phyloP scores from a whole-genome alignment of 2,797 vertebrate genomes.

The Microhierax caerulescens region DNA sequence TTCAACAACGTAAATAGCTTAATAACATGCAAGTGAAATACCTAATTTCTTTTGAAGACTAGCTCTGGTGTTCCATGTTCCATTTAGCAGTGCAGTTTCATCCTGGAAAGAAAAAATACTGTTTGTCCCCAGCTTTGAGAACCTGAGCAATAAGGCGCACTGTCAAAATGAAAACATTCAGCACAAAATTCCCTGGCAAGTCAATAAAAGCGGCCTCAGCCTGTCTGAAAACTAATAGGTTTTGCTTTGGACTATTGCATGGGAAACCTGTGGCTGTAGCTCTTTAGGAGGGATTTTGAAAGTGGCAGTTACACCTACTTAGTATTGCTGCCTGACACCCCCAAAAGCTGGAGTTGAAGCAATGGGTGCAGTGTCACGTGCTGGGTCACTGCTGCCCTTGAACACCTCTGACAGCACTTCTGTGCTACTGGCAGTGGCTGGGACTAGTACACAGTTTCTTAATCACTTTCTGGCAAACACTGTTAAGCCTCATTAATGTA shows the following conservation, averaged over 20 bases:
- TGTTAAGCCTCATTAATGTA: slow-evolving; percentile 73
- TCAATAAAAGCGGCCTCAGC: background rate
- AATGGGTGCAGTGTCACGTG: accelerated
- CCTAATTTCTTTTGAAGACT: background rate
- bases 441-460: slow-evolving; percentile 35
- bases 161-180: background rate
- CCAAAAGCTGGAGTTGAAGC: background rate
- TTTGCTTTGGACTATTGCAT: background rate
- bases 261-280: accelerated
- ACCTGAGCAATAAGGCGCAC: background rate
- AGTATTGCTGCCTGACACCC: accelerated
- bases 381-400: background rate
- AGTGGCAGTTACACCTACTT: accelerated
- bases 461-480: slow-evolving; percentile 60
- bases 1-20: background rate
- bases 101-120: background rate
- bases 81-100: background rate
- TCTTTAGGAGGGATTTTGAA: background rate
- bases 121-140: background rate
- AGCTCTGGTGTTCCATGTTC: background rate
- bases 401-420: background rate
- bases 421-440: slow-evolving; percentile 19
- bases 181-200: background rate
- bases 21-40: background rate
- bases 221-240: background rate